A percentile compares a stretch with the other conserved stretches of the same genome.
phyloP scores from a whole-genome alignment of 92 coral and sea anemone genomes.

The Actinostola sp. region DNA sequence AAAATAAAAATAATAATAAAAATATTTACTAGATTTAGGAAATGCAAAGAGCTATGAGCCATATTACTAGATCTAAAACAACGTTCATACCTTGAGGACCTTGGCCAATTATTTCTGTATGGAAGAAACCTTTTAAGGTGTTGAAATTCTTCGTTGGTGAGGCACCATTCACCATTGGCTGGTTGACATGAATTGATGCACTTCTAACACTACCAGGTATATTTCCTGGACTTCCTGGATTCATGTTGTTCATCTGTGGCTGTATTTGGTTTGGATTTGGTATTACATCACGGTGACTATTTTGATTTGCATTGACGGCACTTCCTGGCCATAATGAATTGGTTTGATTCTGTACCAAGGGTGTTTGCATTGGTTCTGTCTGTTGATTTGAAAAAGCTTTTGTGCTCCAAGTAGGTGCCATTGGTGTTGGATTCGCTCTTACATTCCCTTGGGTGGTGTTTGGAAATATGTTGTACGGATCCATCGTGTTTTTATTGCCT shows the following conservation, averaged over 20 bases:
- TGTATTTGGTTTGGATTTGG: conserved; percentile 11
- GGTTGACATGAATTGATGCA: too few species aligned
- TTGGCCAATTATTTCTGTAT: conserved; percentile 12
- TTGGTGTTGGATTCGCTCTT: background rate
- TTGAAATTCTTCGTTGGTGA: conserved; percentile 10
- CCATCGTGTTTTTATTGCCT: too few species aligned
- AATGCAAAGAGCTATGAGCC: too few species aligned
- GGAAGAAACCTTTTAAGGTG: conserved; percentile 26
- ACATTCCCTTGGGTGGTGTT: conserved; percentile 11
- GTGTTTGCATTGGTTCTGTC: background rate
- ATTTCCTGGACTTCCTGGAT: conserved; percentile 9
- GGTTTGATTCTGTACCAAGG: conserved; percentile 1
- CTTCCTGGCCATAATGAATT: background rate
- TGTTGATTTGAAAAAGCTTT: background rate
- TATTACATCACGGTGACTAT: conserved; percentile 3
- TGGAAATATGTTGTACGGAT: background rate
- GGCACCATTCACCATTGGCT: conserved; percentile 7
- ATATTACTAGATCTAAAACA: too few species aligned
- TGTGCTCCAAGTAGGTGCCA: background rate
- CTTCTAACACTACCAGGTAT: background rate
- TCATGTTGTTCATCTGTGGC: background rate
- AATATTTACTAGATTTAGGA: too few species aligned
- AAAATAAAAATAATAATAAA: too few species aligned
- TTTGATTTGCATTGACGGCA: background rate
- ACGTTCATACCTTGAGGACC: conserved; percentile 18